Evolutionary conservation across 2,797 vertebrate species (phyloP).

Genomic region (Gallirallus australis): DNA sequence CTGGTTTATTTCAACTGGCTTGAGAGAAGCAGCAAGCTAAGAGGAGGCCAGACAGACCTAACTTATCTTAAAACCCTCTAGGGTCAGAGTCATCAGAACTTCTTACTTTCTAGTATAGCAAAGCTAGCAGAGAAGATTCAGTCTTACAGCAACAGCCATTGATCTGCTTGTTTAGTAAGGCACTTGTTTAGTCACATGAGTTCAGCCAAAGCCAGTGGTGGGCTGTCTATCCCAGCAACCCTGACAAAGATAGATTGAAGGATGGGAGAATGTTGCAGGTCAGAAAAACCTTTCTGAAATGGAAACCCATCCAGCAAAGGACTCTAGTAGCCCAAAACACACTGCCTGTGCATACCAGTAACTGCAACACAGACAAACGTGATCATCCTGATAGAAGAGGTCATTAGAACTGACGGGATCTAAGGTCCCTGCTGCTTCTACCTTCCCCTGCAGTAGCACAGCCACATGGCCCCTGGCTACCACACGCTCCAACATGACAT

Average conservation of each 20-base stretch:
- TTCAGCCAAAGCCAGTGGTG: neutral
- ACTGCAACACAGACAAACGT: neutral
- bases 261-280: neutral
- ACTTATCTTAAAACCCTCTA: neutral
- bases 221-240: neutral
- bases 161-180: neutral
- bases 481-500: accelerated
- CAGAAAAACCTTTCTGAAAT: neutral
- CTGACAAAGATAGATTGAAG: neutral
- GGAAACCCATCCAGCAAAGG: neutral
- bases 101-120: neutral
- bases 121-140: neutral
- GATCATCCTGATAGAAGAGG: neutral
- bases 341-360: neutral
- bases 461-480: neutral
- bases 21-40: neutral
- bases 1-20: neutral
- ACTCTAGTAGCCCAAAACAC: neutral
- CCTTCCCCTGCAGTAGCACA: neutral
- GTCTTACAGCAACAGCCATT: neutral
- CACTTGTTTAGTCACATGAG: neutral
- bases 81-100: neutral
- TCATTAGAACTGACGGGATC: neutral
- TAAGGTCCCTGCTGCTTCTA: neutral
- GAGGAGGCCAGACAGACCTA: neutral